Conservation (phyloP, 2,113 vertebrate species). For the Anhinga rufa region DNA sequence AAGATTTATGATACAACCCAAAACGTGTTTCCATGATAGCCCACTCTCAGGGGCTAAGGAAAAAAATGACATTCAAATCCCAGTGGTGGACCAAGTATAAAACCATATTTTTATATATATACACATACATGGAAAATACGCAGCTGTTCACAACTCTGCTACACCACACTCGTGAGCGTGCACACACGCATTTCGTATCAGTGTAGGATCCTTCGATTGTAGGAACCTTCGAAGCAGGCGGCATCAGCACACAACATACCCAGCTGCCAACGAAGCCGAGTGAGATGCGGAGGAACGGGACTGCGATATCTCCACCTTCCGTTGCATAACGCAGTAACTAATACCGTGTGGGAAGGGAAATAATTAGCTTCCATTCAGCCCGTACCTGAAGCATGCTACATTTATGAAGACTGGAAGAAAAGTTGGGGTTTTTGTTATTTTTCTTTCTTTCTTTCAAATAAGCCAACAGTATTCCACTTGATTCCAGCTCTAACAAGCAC, state of each 20-base stretch:
- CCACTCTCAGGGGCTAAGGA: not conserved
- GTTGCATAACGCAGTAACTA: not conserved
- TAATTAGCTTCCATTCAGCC: not conserved
- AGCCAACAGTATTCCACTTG: slow-evolving; percentile 52
- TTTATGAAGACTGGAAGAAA: not conserved
- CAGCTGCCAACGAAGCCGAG: not conserved
- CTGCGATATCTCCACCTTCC: not conserved
- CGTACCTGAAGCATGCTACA: not conserved
- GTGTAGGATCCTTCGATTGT: not conserved
- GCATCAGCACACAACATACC: not conserved
- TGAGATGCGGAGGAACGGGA: not conserved
- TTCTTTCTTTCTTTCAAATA: not conserved
- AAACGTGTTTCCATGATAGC: not conserved
- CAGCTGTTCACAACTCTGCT: not conserved
- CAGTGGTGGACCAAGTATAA: not conserved
- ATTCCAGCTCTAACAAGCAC: slow-evolving; percentile 41
- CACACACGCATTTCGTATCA: not conserved
- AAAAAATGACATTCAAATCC: not conserved
- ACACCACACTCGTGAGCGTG: not conserved
- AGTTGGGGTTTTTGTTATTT: not conserved
- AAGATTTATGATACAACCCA: not conserved
- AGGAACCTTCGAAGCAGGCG: not conserved
- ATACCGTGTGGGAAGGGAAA: slow-evolving; percentile 32
- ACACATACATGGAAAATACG: not conserved
- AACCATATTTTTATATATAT: accelerated